Base-by-base conservation (phyloP, 2,797 vertebrate genomes). In the Ctenochaetus hawaiiensis region DNA sequence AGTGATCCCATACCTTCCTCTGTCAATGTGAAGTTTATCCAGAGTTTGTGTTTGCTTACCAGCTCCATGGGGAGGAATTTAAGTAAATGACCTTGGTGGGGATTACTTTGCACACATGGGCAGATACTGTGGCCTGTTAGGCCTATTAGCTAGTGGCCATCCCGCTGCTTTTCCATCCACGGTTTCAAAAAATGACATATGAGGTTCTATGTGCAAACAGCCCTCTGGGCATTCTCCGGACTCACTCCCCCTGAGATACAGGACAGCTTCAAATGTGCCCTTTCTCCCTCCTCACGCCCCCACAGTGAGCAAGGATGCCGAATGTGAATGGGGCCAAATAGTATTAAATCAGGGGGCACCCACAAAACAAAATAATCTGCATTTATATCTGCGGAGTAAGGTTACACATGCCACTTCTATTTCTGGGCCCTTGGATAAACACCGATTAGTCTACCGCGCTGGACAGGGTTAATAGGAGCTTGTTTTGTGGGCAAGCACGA, bases 141-240 rank as follows among this genome's bases (percentile, higher is more conserved):
- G 80, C 75, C 78, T 78, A 82, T 90, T 81, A 89, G 85, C 84
- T 22, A 12, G 73, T 66, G 81, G 77, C 87, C 77, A 67, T 89
- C 85, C 74, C 49, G 65, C 81, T 86, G 75, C 85, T 84, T 89
- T 86, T 83, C 92, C 89, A 80, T 84, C 83, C 81, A 78, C 47
- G 85, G 87, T 86, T 92, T 89, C 75, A 80, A 44, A 81, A 91
- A 87, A 83, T 87, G 90, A 92, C 89, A 91, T 84, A 82, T 89
- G 91, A 91, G 91, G 88, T 93, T 91, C 78, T 89, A 53, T 87
- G 86, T 81, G 90, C 89, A 94, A 94, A 94, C 91, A 92, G 70
- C 61, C 86, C 82, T 82, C 80, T 22, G 75, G 85, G 80, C 86
- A 89, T 92, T 81, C 79, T 68, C 75, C 74, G 45, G 57, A 81